Evolutionary conservation across 2,113 vertebrate genomes (phyloP).

Genomic region (Quiscalus mexicanus): DNA sequence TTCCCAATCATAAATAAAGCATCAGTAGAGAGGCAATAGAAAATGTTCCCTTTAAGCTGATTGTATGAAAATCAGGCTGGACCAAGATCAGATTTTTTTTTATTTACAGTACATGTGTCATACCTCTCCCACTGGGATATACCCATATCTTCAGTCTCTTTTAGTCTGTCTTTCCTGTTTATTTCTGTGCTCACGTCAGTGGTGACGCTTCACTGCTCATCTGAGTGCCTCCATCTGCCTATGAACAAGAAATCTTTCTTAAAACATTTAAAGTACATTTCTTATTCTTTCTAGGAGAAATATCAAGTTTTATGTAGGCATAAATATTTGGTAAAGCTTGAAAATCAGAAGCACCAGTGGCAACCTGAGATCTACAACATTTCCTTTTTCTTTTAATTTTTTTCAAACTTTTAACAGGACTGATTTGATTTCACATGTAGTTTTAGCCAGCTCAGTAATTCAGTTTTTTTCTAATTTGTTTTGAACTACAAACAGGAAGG

Average conservation of each 20-base stretch:
- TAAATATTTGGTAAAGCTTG: constrained; percentile 46
- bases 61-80: not conserved
- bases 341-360: constrained; percentile 55
- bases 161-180: constrained; percentile 18
- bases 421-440: constrained; percentile 43
- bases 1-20: not conserved
- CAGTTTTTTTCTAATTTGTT: constrained; percentile 46
- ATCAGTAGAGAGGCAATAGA: not conserved
- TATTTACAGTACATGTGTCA: not conserved
- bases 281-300: constrained; percentile 59
- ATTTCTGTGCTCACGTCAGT: constrained; percentile 48
- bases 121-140: not conserved
- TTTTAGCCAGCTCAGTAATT: constrained; percentile 37
- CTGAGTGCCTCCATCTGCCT: constrained; percentile 69
- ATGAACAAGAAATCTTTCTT: constrained; percentile 62
- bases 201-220: constrained; percentile 22
- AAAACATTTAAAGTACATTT: constrained; percentile 62
- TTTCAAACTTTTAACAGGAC: constrained; percentile 1
- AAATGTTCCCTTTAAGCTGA: not conserved
- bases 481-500: constrained; percentile 42
- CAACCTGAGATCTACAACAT: not conserved
- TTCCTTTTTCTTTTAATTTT: not conserved
- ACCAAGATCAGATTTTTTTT: not conserved
- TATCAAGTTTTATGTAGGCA: constrained; percentile 49
- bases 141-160: not conserved